A percentile compares a stretch with the other conserved stretches of the same genome.
These are phyloP conservation scores for Procambarus clarkii DNA, from an alignment of 1,140 invertebrate genomes.

Conservation along the genomic window DNA sequence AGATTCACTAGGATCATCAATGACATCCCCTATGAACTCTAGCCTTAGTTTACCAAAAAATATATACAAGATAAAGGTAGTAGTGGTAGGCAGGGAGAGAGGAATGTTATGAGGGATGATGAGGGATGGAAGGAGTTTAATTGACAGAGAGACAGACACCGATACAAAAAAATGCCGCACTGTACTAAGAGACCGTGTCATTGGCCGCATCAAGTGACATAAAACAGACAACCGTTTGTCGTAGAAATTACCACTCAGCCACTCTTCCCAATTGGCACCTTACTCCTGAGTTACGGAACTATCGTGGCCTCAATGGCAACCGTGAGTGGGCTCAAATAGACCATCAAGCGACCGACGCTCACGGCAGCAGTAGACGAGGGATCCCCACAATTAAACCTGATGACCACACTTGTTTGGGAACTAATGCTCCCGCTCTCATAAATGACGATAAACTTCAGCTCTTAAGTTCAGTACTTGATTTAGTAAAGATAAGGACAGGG, in stretches of 20 bases:
- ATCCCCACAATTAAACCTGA: neutral
- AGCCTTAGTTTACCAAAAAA: too few relatives aligned
- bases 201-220: neutral
- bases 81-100: neutral
- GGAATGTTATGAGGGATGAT: neutral
- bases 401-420: neutral
- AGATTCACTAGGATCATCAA: too few relatives aligned
- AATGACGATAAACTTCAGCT: neutral
- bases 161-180: too few relatives aligned
- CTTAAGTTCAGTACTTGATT: neutral
- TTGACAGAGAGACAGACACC: neutral
- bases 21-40: too few relatives aligned
- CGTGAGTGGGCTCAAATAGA: neutral
- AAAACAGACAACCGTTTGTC: conserved; percentile 1
- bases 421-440: neutral
- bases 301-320: neutral
- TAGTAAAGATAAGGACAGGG: too few relatives aligned
- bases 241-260: neutral
- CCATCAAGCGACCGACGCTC: neutral
- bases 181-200: neutral
- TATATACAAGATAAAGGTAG: too few relatives aligned
- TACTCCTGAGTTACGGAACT: neutral
- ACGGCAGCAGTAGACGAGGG: neutral
- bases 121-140: neutral
- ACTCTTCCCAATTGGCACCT: neutral